phyloP scores from a whole-genome alignment of 2,888 invertebrate genomes.

The Ophion obscuratus region DNA sequence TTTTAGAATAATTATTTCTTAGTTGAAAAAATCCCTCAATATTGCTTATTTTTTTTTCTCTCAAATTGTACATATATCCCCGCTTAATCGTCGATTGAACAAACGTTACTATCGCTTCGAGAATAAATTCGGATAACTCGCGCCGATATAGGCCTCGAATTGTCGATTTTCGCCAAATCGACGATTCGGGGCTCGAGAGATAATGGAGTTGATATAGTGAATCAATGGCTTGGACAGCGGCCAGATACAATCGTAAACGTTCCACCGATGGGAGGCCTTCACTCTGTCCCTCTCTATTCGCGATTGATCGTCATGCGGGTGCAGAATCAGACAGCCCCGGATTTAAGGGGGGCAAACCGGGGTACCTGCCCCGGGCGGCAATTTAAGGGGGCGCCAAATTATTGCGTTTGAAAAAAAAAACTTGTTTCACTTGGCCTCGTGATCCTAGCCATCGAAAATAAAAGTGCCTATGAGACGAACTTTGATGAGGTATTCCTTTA shows the following conservation, averaged over 20 bases:
- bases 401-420: too few species aligned
- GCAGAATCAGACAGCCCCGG: neutral
- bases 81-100: neutral
- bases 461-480: too few species aligned
- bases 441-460: too few species aligned
- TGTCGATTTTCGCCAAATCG: neutral
- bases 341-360: too few species aligned
- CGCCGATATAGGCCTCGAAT: conserved; percentile 4
- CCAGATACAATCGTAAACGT: conserved; percentile 13
- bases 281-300: neutral
- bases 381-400: too few species aligned
- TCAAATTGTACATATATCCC: too few species aligned
- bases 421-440: too few species aligned
- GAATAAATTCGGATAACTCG: conserved; percentile 6
- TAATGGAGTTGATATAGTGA: conserved; percentile 13
- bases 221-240: conserved; percentile 33
- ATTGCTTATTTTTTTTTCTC: too few species aligned
- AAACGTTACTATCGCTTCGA: neutral
- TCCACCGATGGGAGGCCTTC: neutral
- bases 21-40: too few species aligned
- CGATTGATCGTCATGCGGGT: conserved; percentile 6
- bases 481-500: too few species aligned
- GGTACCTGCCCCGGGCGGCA: too few species aligned
- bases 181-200: conserved; percentile 6
- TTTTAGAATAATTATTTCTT: too few species aligned